These are phyloP conservation scores for Scelioninae gen. 1 DNA, from an alignment of 2,888 invertebrate species.

Conservation along the genomic window DNA sequence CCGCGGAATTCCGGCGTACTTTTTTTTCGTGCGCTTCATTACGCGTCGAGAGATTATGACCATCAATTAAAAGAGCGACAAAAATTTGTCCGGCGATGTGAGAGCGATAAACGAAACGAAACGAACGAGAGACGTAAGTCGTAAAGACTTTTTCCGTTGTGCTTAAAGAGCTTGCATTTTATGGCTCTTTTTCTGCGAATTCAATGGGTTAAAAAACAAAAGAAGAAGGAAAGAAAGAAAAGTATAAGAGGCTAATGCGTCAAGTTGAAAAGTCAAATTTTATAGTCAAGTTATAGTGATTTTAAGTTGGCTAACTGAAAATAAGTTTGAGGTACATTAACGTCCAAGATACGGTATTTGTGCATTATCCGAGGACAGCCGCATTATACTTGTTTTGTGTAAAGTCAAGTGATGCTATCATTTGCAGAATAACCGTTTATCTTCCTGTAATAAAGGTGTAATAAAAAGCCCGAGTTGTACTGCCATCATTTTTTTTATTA, in stretches of 20 bases:
- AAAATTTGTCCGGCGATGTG: slow-evolving; percentile 2
- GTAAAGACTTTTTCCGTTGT: neutral
- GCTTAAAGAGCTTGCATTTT: slow-evolving; percentile 7
- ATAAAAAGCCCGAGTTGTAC: slow-evolving; percentile 5
- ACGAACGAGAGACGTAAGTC: too few relatives aligned
- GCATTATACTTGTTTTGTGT: slow-evolving; percentile 28
- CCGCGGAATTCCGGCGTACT: slow-evolving; percentile 23
- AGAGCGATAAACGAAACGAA: slow-evolving; percentile 9
- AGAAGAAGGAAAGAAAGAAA: too few relatives aligned
- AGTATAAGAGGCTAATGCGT: slow-evolving; percentile 14
- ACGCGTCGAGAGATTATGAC: neutral
- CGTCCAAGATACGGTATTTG: slow-evolving; percentile 32
- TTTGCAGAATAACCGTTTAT: slow-evolving; percentile 23
- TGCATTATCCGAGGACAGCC: slow-evolving; percentile 9
- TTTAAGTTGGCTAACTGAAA: slow-evolving; percentile 12
- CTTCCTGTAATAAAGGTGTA: slow-evolving; percentile 27
- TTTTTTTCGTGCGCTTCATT: neutral
- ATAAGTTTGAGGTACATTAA: slow-evolving; percentile 24
- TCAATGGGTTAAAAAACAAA: slow-evolving; percentile 13
- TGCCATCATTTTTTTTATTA: neutral
- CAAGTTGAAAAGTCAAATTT: slow-evolving; percentile 27
- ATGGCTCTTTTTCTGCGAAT: slow-evolving; percentile 9
- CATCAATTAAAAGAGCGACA: slow-evolving; percentile 4
- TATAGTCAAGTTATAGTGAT: slow-evolving; percentile 18
- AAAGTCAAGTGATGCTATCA: slow-evolving; percentile 3